A percentile compares a stretch with the other conserved stretches of the same genome.
Conservation (phyloP, 1,140 invertebrate genomes). For the Prorops nasuta region DNA sequence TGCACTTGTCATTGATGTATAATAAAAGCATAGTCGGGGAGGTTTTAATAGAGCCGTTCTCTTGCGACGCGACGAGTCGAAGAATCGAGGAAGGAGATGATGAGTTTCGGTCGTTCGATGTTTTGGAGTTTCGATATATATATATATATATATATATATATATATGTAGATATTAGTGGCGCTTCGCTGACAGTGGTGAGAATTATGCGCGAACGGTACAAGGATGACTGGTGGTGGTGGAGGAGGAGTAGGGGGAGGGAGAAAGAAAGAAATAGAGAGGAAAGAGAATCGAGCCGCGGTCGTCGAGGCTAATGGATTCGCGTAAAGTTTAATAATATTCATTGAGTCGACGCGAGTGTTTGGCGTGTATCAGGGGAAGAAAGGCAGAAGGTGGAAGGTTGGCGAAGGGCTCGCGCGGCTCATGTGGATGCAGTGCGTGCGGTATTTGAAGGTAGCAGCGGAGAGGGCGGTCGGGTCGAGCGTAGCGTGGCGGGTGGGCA, state of each 20-base stretch:
- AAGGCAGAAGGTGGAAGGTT: constrained; percentile 8
- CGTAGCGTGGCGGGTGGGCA: not conserved
- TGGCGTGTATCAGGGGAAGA: constrained; percentile 13
- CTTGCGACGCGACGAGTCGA: too few relatives aligned
- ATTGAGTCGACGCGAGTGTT: constrained; percentile 9
- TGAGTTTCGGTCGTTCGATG: too few relatives aligned
- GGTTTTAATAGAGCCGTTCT: too few relatives aligned
- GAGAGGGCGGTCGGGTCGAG: constrained; percentile 11
- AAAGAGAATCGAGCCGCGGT: not conserved
- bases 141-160: not conserved
- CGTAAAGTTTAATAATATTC: constrained; percentile 26
- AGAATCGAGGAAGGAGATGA: too few relatives aligned
- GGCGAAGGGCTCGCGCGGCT: too few relatives aligned
- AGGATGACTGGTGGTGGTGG: too few relatives aligned
- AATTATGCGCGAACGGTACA: too few relatives aligned
- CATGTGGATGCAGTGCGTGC: constrained; percentile 6
- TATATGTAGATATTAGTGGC: not conserved
- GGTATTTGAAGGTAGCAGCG: constrained; percentile 7
- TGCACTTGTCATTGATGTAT: too few relatives aligned
- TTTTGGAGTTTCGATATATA: not conserved
- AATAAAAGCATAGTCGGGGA: too few relatives aligned
- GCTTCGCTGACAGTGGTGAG: too few relatives aligned
- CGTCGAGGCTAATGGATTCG: constrained; percentile 6
- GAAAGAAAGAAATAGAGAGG: not conserved
- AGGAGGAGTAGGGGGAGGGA: not conserved